phyloP scores from a whole-genome alignment of 1,140 invertebrate genomes.

The Temnothorax curvispinosus region DNA sequence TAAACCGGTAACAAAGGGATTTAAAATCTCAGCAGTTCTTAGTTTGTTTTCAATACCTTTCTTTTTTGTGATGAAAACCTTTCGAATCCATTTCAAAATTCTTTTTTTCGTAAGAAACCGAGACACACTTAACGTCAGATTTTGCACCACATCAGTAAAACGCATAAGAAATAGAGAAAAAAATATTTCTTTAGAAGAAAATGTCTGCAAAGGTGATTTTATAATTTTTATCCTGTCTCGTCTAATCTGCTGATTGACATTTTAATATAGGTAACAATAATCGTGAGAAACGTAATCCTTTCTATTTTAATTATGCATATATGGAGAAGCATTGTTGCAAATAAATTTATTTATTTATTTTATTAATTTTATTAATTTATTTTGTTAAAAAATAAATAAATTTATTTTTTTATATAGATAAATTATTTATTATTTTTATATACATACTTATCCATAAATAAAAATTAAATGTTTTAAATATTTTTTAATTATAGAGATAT shows the following conservation, averaged over 20 bases:
- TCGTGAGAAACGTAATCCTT: not conserved
- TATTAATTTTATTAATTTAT: too few relatives aligned
- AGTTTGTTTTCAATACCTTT: slow-evolving; percentile 65
- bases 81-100: not conserved
- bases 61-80: slow-evolving; percentile 26
- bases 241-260: not conserved
- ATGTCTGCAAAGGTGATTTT: not conserved
- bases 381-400: too few relatives aligned
- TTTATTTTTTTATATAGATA: too few relatives aligned
- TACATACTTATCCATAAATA: not conserved
- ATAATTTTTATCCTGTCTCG: not conserved
- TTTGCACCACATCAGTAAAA: not conserved
- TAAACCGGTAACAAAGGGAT: slow-evolving; percentile 68
- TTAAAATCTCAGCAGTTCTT: slow-evolving; percentile 43
- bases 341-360: not conserved
- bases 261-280: not conserved
- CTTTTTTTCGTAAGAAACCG: not conserved
- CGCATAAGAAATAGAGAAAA: not conserved
- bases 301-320: not conserved
- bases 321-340: not conserved
- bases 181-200: not conserved
- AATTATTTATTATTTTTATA: not conserved
- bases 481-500: not conserved
- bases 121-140: not conserved
- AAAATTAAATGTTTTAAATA: not conserved